These are phyloP conservation scores for Drosophila gunungcola DNA, from an alignment of 1,140 invertebrate genomes.

Conservation along the genomic window DNA sequence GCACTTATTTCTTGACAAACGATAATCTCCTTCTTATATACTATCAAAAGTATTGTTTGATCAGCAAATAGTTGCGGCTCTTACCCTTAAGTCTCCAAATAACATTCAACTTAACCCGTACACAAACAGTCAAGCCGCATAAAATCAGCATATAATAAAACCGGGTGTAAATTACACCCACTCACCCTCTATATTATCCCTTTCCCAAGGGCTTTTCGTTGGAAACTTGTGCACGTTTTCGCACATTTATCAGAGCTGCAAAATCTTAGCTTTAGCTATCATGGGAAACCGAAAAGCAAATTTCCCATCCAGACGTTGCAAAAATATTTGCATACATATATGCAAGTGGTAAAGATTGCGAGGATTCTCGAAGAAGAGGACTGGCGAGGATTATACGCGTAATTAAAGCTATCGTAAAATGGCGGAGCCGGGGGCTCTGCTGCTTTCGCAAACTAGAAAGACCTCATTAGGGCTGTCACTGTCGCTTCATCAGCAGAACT, in stretches of 20 bases:
- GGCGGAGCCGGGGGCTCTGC: background rate
- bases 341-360: conserved; percentile 2
- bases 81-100: conserved; percentile 15
- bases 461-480: conserved; percentile 42
- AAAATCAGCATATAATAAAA: conserved; percentile 68
- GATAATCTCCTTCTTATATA: conserved; percentile 31
- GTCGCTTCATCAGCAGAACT: conserved; percentile 48
- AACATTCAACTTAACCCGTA: conserved; percentile 23
- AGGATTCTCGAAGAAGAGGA: conserved; percentile 6
- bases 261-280: conserved; percentile 64
- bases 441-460: background rate
- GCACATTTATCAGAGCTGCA: conserved; percentile 64
- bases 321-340: conserved; percentile 56
- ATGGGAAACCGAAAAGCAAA: conserved; percentile 37
- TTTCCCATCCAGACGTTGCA: conserved; percentile 38
- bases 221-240: conserved; percentile 74
- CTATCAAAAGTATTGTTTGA: conserved; percentile 49
- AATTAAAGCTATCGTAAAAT: conserved; percentile 45
- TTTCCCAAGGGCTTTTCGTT: conserved; percentile 24
- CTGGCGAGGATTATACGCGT: conserved; percentile 40
- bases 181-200: conserved; percentile 10
- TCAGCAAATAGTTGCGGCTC: conserved; percentile 27
- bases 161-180: conserved; percentile 9
- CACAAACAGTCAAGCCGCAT: conserved; percentile 40
- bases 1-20: conserved; percentile 7